Base-by-base conservation (phyloP, 1,140 invertebrate genomes). In the Copidosoma floridanum region DNA sequence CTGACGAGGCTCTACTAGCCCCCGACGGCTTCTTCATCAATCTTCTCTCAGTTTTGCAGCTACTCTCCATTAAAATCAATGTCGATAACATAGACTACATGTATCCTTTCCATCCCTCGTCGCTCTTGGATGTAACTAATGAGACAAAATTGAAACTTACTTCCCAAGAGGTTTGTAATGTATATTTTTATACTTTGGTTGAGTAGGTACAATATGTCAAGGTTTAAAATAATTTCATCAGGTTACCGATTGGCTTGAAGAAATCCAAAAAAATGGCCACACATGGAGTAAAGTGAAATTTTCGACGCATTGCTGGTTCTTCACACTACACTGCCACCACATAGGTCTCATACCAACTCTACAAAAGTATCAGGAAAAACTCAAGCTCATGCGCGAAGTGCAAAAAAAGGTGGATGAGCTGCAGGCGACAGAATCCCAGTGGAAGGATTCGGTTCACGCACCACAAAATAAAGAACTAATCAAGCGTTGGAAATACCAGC, bases 11-110 rank as follows among this genome's bases (percentile, higher is more conserved):
- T 64, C 80, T 88, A 0, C 82, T 96, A 0, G 91, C 93, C 27
- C 89, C 91, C 11, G 95, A 98, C 79, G 95, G 95, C 1, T 96
- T 95, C 71, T 95, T 97, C 89, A 77, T 98, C 29, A 98, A 98
- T 81, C 76, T 98, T 4, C 83, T 97, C 56, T 90, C 90, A 41
- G 90, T 97, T 12, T 76, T 99, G 48, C 95, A 98, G 76, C 85
- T 91, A 73, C 77, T 97, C 1, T 89, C 92, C 0, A 82, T 92
- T 0, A 94, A 94, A 80, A 91, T 93, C 24, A 91, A 91, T 76
- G 70, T 93, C 44, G 88, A 92, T 64, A 89, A 91, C 59, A 86
- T 98, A 40, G 93, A 97, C 75, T 83, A 86, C 0, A 80, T 89
- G 56, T 98, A 97, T 82, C 90, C 91, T 11, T 96, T 95, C 79